Conservation (phyloP, 2,797 vertebrate genomes). For the Caiman crocodilus region DNA sequence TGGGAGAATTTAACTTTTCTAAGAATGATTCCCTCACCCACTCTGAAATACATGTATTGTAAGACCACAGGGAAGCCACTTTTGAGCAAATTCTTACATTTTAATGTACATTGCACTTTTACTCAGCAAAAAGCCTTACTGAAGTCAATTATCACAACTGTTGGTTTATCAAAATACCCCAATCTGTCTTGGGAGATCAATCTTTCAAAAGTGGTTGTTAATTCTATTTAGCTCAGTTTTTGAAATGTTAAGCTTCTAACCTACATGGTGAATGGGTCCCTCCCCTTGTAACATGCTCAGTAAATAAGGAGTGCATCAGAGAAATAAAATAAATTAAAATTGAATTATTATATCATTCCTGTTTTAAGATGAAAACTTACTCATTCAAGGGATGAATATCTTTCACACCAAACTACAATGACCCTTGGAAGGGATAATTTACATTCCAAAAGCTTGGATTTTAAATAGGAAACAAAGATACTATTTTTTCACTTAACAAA, state of each 20-base stretch:
- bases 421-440: not conserved
- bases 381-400: not conserved
- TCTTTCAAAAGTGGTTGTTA: not conserved
- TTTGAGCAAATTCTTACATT: fast-evolving
- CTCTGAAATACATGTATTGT: fast-evolving
- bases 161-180: not conserved
- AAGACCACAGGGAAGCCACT: not conserved
- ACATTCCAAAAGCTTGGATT: not conserved
- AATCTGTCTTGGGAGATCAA: not conserved
- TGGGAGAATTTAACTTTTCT: not conserved
- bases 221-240: not conserved
- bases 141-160: not conserved
- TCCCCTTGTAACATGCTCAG: not conserved
- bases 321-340: not conserved
- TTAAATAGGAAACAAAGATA: not conserved
- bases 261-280: not conserved
- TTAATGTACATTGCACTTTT: not conserved
- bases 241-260: not conserved
- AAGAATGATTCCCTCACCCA: not conserved
- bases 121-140: not conserved
- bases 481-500: not conserved
- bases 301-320: not conserved
- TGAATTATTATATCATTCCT: not conserved
- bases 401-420: not conserved
- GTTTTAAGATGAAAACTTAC: not conserved